Base-by-base conservation (phyloP, 2,888 invertebrate genomes). In the Apamea anceps region DNA sequence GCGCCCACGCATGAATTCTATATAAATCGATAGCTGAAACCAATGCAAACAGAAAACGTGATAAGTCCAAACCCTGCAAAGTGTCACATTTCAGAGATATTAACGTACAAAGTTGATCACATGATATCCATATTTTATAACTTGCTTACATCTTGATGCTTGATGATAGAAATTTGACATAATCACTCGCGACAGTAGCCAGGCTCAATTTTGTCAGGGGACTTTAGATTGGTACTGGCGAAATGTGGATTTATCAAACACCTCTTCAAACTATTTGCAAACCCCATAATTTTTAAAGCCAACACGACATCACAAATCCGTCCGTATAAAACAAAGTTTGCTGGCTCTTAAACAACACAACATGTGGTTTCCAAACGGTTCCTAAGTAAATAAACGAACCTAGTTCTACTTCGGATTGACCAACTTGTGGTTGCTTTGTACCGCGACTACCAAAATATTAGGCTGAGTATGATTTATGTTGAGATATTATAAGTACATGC, bases 311-410 rank as follows among this genome's bases (percentile, higher is more conserved):
- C 48, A 66, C 63, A 45, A 77, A 84, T 87, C 63, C 71, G 54
- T 85, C 51, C 32, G 28, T 62, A 48, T 42, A 79, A 85, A 81
- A 82, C 79, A 81, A 82, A 84, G 83, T 82, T 78, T 57, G 51
- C 84, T 83, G 84, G 80, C 91, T 90, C 91, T 85, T 88, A 84
- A 74, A 81, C 90, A 84, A 91, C 75, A 80, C 83, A 87, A 90
- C 93, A 92, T 92, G 92, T 92, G 94, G 93, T 91, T 90, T 90
- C 89, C 92, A 93, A 91, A 88, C 91, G 89, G 88, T 86, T 85
- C 89, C 87, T 89, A 89, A 89, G 91, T 93, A 94, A 94, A 94
- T 92, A 94, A 93, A 93, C 90, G 83, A 84, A 88, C 72, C 77
- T 79, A 85, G 79, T 84, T 85, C 67, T 77, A 84, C 71, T 85